These are phyloP conservation scores for Ricordea florida DNA, from an alignment of 92 coral and sea anemone species.

Conservation along the genomic window DNA sequence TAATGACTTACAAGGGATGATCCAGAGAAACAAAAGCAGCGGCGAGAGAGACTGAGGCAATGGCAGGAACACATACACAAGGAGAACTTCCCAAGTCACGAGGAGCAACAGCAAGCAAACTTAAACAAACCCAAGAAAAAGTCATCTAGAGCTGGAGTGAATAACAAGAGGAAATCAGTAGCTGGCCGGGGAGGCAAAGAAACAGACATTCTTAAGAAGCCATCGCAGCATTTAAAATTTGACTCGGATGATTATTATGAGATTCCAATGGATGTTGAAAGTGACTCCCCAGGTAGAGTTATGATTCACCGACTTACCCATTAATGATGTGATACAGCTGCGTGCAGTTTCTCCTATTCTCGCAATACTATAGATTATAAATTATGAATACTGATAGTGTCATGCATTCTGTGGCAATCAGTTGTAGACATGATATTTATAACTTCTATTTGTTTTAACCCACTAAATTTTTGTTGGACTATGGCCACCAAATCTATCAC, in stretches of 20 bases:
- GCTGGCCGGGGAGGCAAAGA: not conserved
- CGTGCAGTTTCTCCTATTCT: no score
- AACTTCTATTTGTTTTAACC: no score
- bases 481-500: no score
- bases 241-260: conserved; percentile 88
- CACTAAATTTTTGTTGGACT: no score
- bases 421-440: no score
- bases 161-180: conserved; percentile 15
- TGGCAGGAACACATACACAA: conserved; percentile 66
- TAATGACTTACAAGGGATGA: not conserved
- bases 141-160: conserved; percentile 5
- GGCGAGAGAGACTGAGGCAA: conserved; percentile 67
- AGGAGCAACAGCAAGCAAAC: conserved; percentile 7
- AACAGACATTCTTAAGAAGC: not conserved
- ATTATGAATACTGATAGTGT: no score
- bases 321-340: no score
- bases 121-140: conserved; percentile 18
- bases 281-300: conserved; percentile 93
- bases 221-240: conserved; percentile 13
- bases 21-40: conserved; percentile 53
- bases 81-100: not conserved
- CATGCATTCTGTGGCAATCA: no score
- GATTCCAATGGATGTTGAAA: conserved; percentile 96
- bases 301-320: no score
- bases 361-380: no score